These are phyloP conservation scores for Hermatobates lingyangjiaoensis DNA, from an alignment of 1,140 invertebrate genomes.

Conservation along the genomic window DNA sequence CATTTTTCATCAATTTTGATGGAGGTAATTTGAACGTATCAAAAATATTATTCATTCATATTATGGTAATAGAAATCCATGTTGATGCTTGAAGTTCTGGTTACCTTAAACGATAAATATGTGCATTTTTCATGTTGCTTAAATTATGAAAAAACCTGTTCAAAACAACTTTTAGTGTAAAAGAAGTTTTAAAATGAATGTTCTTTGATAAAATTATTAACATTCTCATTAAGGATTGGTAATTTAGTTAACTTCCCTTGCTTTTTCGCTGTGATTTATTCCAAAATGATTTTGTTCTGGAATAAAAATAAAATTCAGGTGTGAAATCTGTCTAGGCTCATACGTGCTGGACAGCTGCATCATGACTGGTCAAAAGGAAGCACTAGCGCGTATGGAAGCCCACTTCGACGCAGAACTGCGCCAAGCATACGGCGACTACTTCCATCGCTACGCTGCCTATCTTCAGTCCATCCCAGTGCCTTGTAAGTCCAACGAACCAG, in stretches of 20 bases:
- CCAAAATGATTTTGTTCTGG: background rate
- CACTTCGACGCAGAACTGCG: conserved; percentile 29
- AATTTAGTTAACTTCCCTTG: background rate
- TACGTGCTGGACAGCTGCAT: conserved; percentile 36
- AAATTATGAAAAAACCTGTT: background rate
- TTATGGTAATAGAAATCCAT: too few relatives aligned
- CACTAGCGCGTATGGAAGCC: conserved; percentile 31
- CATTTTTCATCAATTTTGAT: too few relatives aligned
- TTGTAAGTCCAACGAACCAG: conserved; percentile 18
- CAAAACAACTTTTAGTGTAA: background rate
- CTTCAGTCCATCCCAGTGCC: conserved; percentile 18
- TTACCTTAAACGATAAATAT: too few relatives aligned
- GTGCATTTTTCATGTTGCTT: too few relatives aligned
- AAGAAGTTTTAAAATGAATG: background rate
- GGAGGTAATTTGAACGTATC: too few relatives aligned
- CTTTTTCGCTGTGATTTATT: background rate
- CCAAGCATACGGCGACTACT: conserved; percentile 33
- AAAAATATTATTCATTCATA: too few relatives aligned
- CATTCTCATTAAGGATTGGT: background rate
- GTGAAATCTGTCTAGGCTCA: conserved; percentile 24
- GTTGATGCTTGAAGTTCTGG: too few relatives aligned
- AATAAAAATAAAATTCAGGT: background rate
- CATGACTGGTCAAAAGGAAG: conserved; percentile 27
- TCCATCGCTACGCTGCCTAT: conserved; percentile 29
- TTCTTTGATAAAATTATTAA: background rate